Evolutionary conservation across 2,113 vertebrate species (phyloP).

Genomic region (Festucalex cinctus): DNA sequence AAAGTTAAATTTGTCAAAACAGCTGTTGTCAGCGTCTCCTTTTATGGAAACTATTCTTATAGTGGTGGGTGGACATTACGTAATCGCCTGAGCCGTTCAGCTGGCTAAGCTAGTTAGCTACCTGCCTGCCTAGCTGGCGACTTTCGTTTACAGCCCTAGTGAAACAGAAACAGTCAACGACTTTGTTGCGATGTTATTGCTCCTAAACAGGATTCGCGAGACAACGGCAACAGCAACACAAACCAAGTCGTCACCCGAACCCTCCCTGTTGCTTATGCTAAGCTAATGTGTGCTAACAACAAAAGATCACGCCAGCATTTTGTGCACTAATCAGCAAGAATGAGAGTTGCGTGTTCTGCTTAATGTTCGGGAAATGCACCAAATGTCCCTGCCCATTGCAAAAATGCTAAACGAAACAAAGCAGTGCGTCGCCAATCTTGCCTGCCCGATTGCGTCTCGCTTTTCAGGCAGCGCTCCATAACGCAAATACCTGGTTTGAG

Average conservation of each 20-base stretch:
- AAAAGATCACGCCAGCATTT: slow-evolving; percentile 46
- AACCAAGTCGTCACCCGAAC: neutral
- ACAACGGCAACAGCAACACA: accelerated
- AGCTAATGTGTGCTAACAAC: slow-evolving; percentile 65
- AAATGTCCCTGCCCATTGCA: neutral
- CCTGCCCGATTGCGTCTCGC: slow-evolving; percentile 29
- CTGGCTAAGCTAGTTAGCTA: slow-evolving; percentile 45
- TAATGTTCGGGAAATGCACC: neutral
- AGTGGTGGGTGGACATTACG: slow-evolving; percentile 55
- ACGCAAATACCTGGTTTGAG: slow-evolving; percentile 52
- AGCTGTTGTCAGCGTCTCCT: slow-evolving; percentile 25
- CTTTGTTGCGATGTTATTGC: neutral
- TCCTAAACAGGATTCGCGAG: neutral
- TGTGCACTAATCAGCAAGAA: neutral
- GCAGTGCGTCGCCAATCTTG: neutral
- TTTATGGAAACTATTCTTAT: slow-evolving; percentile 46
- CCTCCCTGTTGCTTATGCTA: slow-evolving; percentile 25
- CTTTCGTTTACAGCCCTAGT: too few relatives aligned
- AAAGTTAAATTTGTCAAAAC: neutral
- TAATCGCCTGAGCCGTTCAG: slow-evolving; percentile 55
- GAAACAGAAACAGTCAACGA: neutral
- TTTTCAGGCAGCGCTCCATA: slow-evolving; percentile 24
- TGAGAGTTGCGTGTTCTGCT: neutral
- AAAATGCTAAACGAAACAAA: neutral
- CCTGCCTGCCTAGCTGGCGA: neutral